Conservation (phyloP, 2,797 vertebrate genomes). For the Echeneis naucrates region DNA sequence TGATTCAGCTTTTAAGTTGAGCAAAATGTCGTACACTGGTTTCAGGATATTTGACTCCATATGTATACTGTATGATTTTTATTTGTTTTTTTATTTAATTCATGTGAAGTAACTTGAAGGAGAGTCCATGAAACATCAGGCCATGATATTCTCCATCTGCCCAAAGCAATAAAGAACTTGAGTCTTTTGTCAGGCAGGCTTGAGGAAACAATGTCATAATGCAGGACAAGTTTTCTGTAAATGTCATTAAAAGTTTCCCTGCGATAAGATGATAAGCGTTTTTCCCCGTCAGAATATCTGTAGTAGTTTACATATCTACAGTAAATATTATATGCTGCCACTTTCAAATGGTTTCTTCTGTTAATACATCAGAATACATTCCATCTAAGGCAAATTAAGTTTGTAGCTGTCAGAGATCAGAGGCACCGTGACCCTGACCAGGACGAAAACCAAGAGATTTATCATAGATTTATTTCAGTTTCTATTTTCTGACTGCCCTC, state of each 20-base stretch:
- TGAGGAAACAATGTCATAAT: neutral
- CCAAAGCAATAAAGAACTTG: neutral
- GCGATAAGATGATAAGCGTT: neutral
- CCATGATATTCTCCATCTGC: no score
- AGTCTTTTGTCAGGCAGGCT: neutral
- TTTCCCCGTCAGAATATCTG: neutral
- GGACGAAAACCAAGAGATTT: no score
- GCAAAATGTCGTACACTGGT: neutral
- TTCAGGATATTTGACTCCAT: neutral
- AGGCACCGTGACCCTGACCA: no score
- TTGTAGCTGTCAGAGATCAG: neutral
- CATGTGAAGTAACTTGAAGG: no score
- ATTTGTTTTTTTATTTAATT: no score
- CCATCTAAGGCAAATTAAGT: neutral
- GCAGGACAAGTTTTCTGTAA: neutral
- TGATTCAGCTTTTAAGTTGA: conserved; percentile 8
- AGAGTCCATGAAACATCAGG: no score
- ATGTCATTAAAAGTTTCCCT: neutral
- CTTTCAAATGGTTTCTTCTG: neutral
- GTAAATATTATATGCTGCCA: neutral
- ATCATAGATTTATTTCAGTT: no score
- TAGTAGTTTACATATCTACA: neutral
- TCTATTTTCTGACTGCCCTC: no score
- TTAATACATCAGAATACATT: neutral
- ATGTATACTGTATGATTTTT: neutral